Base-by-base conservation (phyloP, 2,888 invertebrate genomes). In the Axea sp. region DNA sequence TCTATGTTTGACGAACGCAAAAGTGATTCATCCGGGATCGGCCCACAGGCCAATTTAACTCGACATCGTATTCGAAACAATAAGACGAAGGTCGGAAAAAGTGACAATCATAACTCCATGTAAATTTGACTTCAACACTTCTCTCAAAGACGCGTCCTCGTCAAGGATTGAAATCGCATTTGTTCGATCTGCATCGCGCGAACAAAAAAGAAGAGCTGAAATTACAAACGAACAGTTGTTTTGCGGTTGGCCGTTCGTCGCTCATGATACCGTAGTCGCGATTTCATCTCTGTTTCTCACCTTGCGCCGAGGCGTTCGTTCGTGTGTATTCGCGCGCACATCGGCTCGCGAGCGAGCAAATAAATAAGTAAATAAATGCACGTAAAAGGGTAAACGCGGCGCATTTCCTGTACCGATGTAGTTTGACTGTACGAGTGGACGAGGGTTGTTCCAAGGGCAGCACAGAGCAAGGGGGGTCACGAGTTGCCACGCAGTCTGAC, bases 401-500 rank as follows among this genome's bases (percentile, higher is more conserved):
- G 47, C 64, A 53, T 68, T 68, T 64, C 59, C 71, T 49, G 67
- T 33, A 8, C 69, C 49, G 26, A 22, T 47, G 43, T 51, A 15
- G 37, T 11, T 31, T 31, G 31, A 35, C 62, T 37, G 31, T 39
- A 41, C 53, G 24, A 39, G 9, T 41, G 67, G 26, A 11, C 35
- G 59, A 69, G 73, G 76, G 71, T 73, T 76, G 73, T 59, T 68
- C 65, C 69, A 65, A 73, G 59, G 73, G 73, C 76, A 67, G 73
- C 60, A 28, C 60, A 62, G 73, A 62, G 65, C 69, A 76, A 76
- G 65, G 68, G 73, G 71, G 86, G 85, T 86, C 85, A 85, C 82
- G 82, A 80, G 84, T 86, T 86, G 86, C 86, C 86, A 85, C 79
- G 81, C 80, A 78, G 82, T 81, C 83, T 86, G 87, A 87, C 86